Percentiles rank a stretch among this genome's conserved stretches.
These are phyloP conservation scores for Prunella strophiata DNA, from an alignment of 2,797 vertebrate genomes.

Conservation along the genomic window DNA sequence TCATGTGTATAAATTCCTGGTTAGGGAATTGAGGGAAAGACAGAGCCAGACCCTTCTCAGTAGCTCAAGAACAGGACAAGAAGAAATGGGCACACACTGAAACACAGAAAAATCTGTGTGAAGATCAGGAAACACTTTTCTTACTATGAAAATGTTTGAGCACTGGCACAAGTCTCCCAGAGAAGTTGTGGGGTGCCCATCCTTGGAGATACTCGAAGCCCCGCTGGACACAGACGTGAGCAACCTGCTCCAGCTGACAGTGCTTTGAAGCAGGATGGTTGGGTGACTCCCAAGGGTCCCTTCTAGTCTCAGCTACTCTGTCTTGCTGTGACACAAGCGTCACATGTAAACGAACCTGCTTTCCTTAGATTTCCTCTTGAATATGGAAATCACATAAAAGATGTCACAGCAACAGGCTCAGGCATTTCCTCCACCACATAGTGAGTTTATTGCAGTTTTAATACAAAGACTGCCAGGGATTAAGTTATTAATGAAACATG, in stretches of 20 bases:
- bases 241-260: not conserved
- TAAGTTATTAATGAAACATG: constrained; percentile 17
- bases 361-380: not conserved
- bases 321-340: not conserved
- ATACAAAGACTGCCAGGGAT: not conserved
- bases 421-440: not conserved
- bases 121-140: not conserved
- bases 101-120: not conserved
- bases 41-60: not conserved
- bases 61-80: not conserved
- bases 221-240: not conserved
- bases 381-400: not conserved
- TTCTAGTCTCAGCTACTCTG: not conserved
- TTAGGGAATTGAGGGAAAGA: not conserved
- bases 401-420: not conserved
- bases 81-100: not conserved
- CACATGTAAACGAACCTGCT: not conserved
- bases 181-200: not conserved
- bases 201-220: not conserved
- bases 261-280: not conserved
- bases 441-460: not conserved
- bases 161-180: not conserved
- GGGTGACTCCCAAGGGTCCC: not conserved
- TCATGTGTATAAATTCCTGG: not conserved
- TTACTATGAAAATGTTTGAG: not conserved